Evolutionary conservation across 1,140 invertebrate species (phyloP), one percentile per base, ranked within the genome.

Genomic region (Drosophila sproati): DNA sequence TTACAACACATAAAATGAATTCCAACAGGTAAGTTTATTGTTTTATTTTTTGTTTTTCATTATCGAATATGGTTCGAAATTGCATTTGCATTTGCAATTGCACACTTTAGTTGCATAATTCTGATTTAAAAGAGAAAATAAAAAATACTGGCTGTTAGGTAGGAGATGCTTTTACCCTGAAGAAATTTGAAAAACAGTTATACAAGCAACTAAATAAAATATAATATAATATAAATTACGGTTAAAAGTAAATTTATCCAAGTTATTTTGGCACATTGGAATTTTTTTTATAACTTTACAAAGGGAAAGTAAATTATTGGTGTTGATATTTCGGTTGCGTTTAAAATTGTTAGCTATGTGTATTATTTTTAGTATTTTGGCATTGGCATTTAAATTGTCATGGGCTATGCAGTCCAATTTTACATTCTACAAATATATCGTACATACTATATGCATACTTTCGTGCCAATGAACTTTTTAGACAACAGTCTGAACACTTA

Each of bases 1-100:
- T 51, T 45, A 32, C 37, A 51, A 34, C 50, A 41, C 67, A 20
- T 20, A 86, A 62, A 62, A 82, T 86, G 41, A 87, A 87, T 56
- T 67, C 54, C 69, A 86, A 87, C 52, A 56, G 78, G 82, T 86
- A 56, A 86, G 82, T 82, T 12, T 32, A 4, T 10, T 51, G 29
- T 52, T 52, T 20, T 20, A 20, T 20, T 52, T 67, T 51, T 6
- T 43, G 39, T 3, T 34, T 66, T 20, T 35, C 34, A 41, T 8
- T 29, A 31, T 20, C 54, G 8, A 51, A 10, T 2, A 34, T 51
- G 7, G 7, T 29, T 20, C 45, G 20, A 8, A 20, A 39, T 54
- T 50, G 28, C 59, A 37, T 47, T 56, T 68, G 2, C 3, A 47
- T 41, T 73, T 48, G 34, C 29, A 34, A n/a, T 41, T 63, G 66